Conservation (phyloP, 2,888 invertebrate species). For the Scaptomyza polygonia region DNA sequence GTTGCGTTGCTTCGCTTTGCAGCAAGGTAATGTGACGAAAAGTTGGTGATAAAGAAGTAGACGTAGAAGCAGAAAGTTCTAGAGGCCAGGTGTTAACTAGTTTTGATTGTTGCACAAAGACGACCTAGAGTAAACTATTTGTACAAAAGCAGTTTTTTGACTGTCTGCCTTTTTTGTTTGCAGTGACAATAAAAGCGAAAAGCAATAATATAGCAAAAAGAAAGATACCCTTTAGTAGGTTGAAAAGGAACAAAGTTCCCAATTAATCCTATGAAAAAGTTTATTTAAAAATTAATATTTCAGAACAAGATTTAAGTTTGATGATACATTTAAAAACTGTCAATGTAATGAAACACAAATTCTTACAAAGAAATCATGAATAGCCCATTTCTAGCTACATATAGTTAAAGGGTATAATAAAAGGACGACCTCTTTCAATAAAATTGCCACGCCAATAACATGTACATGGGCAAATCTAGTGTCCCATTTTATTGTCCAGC, state of each 20-base stretch:
- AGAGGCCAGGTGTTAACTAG: constrained; percentile 33
- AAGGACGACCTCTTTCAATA: constrained; percentile 4
- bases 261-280: too few relatives aligned
- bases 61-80: constrained; percentile 14
- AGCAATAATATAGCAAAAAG: not conserved
- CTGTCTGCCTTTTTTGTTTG: constrained; percentile 2
- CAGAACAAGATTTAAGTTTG: too few relatives aligned
- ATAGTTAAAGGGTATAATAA: constrained; percentile 1
- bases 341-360: too few relatives aligned
- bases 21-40: constrained; percentile 23
- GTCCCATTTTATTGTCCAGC: constrained; percentile 35
- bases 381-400: not conserved
- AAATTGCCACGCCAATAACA: constrained; percentile 39
- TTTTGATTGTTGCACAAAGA: constrained; percentile 45
- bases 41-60: constrained; percentile 7
- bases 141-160: constrained; percentile 24
- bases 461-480: constrained; percentile 38
- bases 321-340: too few relatives aligned
- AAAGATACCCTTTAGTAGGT: not conserved
- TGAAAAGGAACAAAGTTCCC: not conserved
- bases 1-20: constrained; percentile 19
- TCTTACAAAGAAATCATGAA: not conserved
- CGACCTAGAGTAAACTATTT: constrained; percentile 21
- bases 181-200: not conserved
- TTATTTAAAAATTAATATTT: too few relatives aligned